Base-by-base conservation (phyloP, 2,888 invertebrate species). In the Cylloceria caligata region DNA sequence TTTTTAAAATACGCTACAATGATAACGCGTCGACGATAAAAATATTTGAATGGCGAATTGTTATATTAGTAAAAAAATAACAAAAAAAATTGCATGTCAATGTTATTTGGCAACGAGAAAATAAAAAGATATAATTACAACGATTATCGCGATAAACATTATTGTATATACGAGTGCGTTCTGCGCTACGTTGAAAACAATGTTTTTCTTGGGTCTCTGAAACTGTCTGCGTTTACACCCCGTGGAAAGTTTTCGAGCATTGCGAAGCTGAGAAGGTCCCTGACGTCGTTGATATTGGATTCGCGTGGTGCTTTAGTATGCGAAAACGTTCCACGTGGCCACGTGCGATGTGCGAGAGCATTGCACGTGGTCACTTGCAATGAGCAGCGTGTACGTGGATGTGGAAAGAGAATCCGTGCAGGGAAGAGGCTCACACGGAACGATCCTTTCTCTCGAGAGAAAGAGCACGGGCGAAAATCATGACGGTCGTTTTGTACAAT, bases 161-260 rank as follows among this genome's bases (percentile, higher is more conserved):
- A 11, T 4, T 27, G 27, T 5, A 3, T 55, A 4, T 4, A n/a
- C 13, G 2, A 55, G 3, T 30, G 21, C 24, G 0, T 21, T 3
- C 49, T 6, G 13, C 4, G 52, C 52, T 3, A 24, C 21, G 9
- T 21, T 11, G 49, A 1, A n/a, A 21, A 21, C 9, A 7, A 13
- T 11, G 24, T 27, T 42, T 27, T 13, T 57, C 13, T 19, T 19
- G 0, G 3, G 1, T 34, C 19, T 69, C 19, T 13, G 11, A 47
- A 45, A 34, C 49, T 24, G 19, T 34, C 7, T 45, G 19, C 47
- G 7, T 24, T 19, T 34, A 13, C 13, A 57, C 9, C 27, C 16
- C 21, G 64, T 72, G 78, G 72, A 78, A 72, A 78, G 71, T 34
- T 78, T 78, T 71, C 55, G 62, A 68, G 21, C 55, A 45, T 68